A percentile compares a stretch with the other conserved stretches of the same genome.
Evolutionary conservation across 2,797 vertebrate species (phyloP).

Genomic region (Novumbra hubbsi): DNA sequence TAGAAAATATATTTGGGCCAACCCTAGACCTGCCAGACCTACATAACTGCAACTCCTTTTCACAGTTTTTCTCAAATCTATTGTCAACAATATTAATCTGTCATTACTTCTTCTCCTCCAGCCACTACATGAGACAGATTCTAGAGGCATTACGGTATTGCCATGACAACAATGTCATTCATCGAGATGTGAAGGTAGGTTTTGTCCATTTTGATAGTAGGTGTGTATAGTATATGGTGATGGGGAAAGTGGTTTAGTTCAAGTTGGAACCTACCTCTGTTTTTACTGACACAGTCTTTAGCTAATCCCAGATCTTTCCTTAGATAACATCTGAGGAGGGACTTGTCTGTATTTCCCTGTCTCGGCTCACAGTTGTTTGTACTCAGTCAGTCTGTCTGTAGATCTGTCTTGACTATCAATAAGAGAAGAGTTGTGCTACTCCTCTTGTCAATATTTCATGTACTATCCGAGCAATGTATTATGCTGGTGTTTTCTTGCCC

Average conservation of each 20-base stretch:
- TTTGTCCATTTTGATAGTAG: neutral
- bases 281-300: neutral
- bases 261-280: neutral
- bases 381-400: neutral
- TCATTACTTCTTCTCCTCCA: constrained; percentile 42
- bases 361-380: neutral
- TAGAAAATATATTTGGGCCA: too few relatives aligned
- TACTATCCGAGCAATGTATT: neutral
- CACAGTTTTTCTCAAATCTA: neutral
- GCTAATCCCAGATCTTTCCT: neutral
- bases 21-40: neutral
- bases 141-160: constrained; percentile 96
- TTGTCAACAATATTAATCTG: neutral
- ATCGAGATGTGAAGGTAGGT: constrained; percentile 96
- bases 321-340: neutral
- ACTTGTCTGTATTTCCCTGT: neutral
- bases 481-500: neutral
- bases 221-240: neutral
- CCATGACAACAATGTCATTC: constrained; percentile 98
- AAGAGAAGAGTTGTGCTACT: neutral
- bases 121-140: constrained; percentile 99
- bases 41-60: neutral
- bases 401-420: neutral
- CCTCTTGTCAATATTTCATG: constrained; percentile 1
- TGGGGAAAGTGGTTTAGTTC: neutral